A percentile compares a stretch with the other conserved stretches of the same genome.
phyloP scores from a whole-genome alignment of 1,140 invertebrate genomes.

The Chymomyza costata region DNA sequence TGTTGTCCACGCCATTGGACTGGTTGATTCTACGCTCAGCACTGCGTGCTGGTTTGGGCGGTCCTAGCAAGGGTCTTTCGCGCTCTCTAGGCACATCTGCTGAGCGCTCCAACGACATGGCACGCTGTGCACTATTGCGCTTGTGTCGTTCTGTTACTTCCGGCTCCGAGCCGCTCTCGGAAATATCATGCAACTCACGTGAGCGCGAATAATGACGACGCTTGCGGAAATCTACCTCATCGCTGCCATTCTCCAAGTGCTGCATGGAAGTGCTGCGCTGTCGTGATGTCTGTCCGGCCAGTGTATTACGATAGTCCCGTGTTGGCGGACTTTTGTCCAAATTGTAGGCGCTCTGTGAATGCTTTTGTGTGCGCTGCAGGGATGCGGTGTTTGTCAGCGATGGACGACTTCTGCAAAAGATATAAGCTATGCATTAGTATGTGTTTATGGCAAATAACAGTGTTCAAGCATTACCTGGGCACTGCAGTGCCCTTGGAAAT shows the following conservation, averaged over 20 bases:
- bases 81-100: constrained; percentile 34
- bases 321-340: constrained; percentile 62
- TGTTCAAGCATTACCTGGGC: constrained; percentile 72
- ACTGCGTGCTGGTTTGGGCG: constrained; percentile 69
- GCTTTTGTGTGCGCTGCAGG: constrained; percentile 47
- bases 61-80: constrained; percentile 48
- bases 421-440: too few relatives aligned
- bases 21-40: constrained; percentile 51
- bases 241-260: constrained; percentile 64
- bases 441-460: not conserved
- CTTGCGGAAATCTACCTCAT: constrained; percentile 69
- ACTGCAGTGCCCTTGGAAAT: constrained; percentile 78
- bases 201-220: constrained; percentile 69
- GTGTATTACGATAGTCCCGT: constrained; percentile 46
- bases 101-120: constrained; percentile 60
- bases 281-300: constrained; percentile 30
- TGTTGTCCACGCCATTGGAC: constrained; percentile 13
- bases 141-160: constrained; percentile 64
- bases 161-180: constrained; percentile 73
- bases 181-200: constrained; percentile 69
- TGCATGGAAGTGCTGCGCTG: constrained; percentile 71
- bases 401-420: constrained; percentile 47
- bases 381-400: constrained; percentile 21
- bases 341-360: constrained; percentile 71
- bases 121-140: constrained; percentile 34